Evolutionary conservation across 2,888 invertebrate genomes (phyloP).

Genomic region (Andrena trimmerana): DNA sequence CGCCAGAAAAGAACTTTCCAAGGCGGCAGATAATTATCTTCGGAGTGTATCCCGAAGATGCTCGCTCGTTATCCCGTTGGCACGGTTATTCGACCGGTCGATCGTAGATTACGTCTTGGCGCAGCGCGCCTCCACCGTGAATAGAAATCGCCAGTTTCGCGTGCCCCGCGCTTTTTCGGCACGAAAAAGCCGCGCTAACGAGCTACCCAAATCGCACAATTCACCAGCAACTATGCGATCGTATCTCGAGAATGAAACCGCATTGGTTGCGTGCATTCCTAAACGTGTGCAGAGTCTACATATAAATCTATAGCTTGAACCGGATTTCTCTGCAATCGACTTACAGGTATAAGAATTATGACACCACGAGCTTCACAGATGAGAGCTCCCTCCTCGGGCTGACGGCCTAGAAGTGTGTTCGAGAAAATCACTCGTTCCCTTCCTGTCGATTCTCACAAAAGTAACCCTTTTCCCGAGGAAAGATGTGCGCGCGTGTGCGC

Average conservation of each 20-base stretch:
- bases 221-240: conserved; percentile 20
- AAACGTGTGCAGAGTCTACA: conserved; percentile 1
- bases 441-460: not conserved
- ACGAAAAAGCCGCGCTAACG: conserved; percentile 31
- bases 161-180: conserved; percentile 28
- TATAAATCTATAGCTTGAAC: too few species aligned
- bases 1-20: conserved; percentile 42
- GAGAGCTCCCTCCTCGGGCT: too few species aligned
- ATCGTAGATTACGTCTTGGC: conserved; percentile 44
- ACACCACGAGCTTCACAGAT: too few species aligned
- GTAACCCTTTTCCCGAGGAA: conserved; percentile 15
- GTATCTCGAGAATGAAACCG: conserved; percentile 7
- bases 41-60: conserved; percentile 32
- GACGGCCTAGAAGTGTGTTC: not conserved
- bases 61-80: conserved; percentile 46
- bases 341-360: too few species aligned
- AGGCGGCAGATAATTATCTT: conserved; percentile 32
- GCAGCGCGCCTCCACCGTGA: conserved; percentile 9
- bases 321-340: too few species aligned
- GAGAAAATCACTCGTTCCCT: conserved; percentile 18
- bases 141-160: conserved; percentile 48
- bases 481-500: conserved; percentile 38
- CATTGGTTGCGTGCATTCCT: not conserved
- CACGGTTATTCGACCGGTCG: conserved; percentile 42
- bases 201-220: conserved; percentile 25